A percentile compares a stretch with the other conserved stretches of the same genome.
Evolutionary conservation across 2,113 vertebrate species (phyloP).

Genomic region (Serilophus lunatus): DNA sequence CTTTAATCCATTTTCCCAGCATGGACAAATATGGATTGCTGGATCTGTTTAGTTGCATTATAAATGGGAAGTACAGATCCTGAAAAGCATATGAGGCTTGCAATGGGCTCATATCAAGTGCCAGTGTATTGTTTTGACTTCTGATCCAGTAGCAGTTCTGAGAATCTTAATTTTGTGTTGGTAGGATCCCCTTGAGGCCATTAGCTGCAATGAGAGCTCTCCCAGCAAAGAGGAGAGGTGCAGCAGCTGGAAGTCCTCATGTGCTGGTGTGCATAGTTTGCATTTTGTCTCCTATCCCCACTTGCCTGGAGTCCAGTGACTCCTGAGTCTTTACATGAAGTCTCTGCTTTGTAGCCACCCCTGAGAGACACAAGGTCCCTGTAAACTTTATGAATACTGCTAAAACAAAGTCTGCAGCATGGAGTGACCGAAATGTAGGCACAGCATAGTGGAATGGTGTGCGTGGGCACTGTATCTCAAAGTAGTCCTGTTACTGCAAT

Average conservation of each 20-base stretch:
- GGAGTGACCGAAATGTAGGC: neutral
- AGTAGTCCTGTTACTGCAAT: conserved; percentile 6
- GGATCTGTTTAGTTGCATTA: neutral
- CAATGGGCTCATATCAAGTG: fast-evolving
- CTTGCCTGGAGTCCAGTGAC: neutral
- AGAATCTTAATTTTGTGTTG: neutral
- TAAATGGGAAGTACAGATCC: neutral
- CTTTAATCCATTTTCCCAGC: neutral
- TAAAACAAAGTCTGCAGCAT: neutral
- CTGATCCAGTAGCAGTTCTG: neutral
- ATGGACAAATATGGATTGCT: neutral
- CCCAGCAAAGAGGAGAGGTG: neutral
- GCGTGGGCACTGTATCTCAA: neutral
- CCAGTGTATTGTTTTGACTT: neutral
- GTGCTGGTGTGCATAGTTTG: fast-evolving
- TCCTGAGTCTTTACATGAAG: neutral
- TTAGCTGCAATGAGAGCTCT: neutral
- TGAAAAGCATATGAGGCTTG: neutral
- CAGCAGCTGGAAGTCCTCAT: neutral
- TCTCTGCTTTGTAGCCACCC: neutral
- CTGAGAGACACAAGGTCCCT: neutral
- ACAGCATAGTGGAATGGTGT: neutral
- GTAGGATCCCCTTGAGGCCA: neutral
- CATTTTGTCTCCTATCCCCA: neutral
- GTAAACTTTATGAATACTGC: neutral